phyloP scores from a whole-genome alignment of 2,113 vertebrate genomes.

The Arenaria interpres region DNA sequence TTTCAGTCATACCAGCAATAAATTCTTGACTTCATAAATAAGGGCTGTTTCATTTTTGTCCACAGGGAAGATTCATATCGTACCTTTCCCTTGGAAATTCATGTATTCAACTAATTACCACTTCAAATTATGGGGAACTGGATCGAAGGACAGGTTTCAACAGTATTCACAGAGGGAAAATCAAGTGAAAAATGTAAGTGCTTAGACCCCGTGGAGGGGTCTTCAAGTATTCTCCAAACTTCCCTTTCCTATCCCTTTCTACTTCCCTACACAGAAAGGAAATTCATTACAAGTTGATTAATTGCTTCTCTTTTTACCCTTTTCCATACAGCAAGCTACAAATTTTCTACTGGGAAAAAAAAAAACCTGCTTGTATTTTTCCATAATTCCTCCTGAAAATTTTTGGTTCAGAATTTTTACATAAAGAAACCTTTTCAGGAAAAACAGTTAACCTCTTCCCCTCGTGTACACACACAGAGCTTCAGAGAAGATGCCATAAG shows the following conservation, averaged over 20 bases:
- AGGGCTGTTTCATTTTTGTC: neutral
- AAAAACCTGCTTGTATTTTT: neutral
- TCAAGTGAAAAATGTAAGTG: neutral
- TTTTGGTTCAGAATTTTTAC: neutral
- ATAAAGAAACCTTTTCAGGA: neutral
- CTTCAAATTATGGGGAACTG: neutral
- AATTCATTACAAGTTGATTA: neutral
- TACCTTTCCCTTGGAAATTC: neutral
- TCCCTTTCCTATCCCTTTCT: neutral
- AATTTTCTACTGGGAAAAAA: neutral
- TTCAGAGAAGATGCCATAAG: neutral
- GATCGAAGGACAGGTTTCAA: neutral
- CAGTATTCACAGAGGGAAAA: neutral
- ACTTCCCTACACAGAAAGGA: neutral
- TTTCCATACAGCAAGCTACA: neutral
- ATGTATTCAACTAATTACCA: neutral
- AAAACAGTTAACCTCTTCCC: neutral
- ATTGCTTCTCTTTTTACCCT: neutral
- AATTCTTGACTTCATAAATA: neutral
- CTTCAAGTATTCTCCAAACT: neutral
- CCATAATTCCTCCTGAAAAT: neutral
- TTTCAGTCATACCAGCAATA: neutral
- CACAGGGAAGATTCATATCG: neutral
- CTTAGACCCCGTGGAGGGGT: neutral
- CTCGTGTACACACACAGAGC: neutral